Percentiles rank a stretch among this genome's conserved stretches.
Evolutionary conservation across 2,888 invertebrate species (phyloP).

Genomic region (Cephus spinipes): DNA sequence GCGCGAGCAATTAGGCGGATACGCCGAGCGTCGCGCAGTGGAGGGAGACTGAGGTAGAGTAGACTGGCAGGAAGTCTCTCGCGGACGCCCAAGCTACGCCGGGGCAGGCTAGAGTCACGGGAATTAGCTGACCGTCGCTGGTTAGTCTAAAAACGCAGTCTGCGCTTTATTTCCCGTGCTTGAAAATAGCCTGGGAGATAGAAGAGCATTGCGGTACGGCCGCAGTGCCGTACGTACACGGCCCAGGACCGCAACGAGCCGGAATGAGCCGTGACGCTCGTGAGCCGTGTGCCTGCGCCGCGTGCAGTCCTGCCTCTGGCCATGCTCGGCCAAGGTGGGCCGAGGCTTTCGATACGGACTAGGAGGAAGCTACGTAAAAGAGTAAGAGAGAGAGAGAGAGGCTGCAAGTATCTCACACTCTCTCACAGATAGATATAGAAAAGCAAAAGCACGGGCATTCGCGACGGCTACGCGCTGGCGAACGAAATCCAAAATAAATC

Average conservation of each 20-base stretch:
- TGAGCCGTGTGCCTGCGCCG: too few species aligned
- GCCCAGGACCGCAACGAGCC: too few species aligned
- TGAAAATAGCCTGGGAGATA: constrained; percentile 56
- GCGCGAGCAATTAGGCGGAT: constrained; percentile 1
- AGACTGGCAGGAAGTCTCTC: background rate
- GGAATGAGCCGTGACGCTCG: too few species aligned
- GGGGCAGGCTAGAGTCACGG: constrained; percentile 38
- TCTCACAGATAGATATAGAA: background rate
- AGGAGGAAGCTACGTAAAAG: background rate
- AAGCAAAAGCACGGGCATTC: constrained; percentile 6
- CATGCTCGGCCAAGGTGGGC: too few species aligned
- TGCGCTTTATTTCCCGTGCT: constrained; percentile 60
- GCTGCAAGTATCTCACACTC: constrained; percentile 9
- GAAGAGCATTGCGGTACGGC: constrained; percentile 23
- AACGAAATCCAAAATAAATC: constrained; percentile 63
- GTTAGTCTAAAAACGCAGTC: constrained; percentile 59
- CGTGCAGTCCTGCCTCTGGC: too few species aligned
- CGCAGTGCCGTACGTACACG: too few species aligned
- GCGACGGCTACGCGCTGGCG: constrained; percentile 24
- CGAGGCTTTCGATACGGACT: constrained; percentile 3
- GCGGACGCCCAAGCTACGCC: constrained; percentile 18
- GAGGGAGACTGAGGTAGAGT: too few species aligned
- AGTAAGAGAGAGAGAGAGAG: constrained; percentile 6
- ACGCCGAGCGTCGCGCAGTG: too few species aligned
- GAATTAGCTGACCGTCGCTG: constrained; percentile 60